Conservation (phyloP, 2,888 invertebrate genomes). For the Anodontia alba region DNA sequence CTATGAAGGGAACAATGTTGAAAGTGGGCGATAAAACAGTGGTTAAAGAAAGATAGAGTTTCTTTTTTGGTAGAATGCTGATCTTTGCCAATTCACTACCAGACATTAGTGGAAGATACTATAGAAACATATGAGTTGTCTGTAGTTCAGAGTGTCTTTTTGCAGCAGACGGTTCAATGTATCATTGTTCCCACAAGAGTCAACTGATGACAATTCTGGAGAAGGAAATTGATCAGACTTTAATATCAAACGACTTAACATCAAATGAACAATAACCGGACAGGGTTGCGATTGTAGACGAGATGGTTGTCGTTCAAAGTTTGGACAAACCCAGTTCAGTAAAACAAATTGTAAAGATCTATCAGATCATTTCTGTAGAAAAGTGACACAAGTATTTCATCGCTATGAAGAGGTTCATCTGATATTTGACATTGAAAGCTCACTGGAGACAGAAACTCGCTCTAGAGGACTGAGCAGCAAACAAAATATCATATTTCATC, state of each 20-base stretch:
- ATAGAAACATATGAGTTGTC: background rate
- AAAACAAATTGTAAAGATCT: too few relatives aligned
- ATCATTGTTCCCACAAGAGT: background rate
- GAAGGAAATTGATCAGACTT: too few relatives aligned
- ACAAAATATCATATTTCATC: too few relatives aligned
- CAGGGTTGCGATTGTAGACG: too few relatives aligned
- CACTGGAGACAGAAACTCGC: background rate
- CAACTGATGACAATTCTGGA: background rate
- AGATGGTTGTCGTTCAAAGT: background rate
- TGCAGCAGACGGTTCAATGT: background rate
- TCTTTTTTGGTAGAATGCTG: slow-evolving; percentile 15
- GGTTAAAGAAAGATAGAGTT: slow-evolving; percentile 13
- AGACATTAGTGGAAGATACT: background rate
- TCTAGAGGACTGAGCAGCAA: background rate
- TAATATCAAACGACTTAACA: background rate
- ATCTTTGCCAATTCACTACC: slow-evolving; percentile 10
- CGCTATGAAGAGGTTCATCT: background rate
- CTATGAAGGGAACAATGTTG: background rate
- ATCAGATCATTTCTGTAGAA: too few relatives aligned
- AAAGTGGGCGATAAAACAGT: background rate
- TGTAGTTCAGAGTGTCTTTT: background rate
- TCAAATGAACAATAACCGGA: background rate
- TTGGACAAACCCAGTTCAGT: background rate
- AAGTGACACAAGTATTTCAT: too few relatives aligned
- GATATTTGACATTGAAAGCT: background rate